phyloP scores from a whole-genome alignment of 2,888 invertebrate genomes.

The Mantis religiosa region DNA sequence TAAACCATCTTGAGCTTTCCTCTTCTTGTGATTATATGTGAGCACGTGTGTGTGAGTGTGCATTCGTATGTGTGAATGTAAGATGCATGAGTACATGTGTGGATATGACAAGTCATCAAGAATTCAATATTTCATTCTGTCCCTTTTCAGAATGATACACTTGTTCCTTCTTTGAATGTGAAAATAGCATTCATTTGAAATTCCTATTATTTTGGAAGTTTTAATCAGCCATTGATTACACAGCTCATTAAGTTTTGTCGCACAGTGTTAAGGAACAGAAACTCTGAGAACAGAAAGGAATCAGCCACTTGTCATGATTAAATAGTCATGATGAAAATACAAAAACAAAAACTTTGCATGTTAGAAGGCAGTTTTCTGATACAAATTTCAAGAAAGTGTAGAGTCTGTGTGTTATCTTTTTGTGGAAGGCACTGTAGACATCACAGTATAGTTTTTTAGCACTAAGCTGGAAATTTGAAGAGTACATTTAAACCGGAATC shows the following conservation, averaged over 20 bases:
- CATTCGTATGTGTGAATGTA: not conserved
- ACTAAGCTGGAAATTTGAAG: not conserved
- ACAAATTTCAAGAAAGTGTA: not conserved
- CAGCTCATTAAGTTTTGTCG: not conserved
- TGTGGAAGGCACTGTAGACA: not conserved
- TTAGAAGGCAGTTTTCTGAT: not conserved
- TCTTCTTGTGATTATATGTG: slow-evolving; percentile 9
- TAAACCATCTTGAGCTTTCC: not conserved
- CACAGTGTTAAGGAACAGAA: not conserved
- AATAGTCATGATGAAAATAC: not conserved
- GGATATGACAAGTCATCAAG: not conserved
- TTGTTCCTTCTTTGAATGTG: not conserved
- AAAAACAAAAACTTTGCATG: not conserved
- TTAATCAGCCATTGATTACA: not conserved
- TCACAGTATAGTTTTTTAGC: not conserved
- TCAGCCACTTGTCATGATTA: not conserved
- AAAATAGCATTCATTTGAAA: slow-evolving; percentile 5
- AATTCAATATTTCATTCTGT: not conserved
- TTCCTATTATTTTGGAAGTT: slow-evolving; percentile 20
- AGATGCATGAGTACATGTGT: not conserved
- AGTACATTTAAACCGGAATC: not conserved
- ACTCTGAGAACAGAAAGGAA: not conserved
- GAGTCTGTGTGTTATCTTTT: not conserved
- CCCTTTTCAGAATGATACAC: not conserved
- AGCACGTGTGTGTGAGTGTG: not conserved